Conservation (phyloP, 2,797 vertebrate genomes). For the Eutrigla gurnardus region DNA sequence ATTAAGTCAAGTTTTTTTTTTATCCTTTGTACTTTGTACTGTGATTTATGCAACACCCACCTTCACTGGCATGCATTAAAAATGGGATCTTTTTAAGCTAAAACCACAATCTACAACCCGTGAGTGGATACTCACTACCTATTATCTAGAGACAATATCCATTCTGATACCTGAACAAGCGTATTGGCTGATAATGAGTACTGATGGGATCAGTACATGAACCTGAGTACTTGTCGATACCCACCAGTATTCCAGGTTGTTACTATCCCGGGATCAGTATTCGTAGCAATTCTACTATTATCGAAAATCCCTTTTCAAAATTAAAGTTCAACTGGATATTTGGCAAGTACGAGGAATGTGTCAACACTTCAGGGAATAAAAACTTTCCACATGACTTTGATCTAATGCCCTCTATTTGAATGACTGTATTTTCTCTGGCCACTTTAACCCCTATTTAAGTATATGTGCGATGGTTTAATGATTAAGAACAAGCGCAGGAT, state of each 20-base stretch:
- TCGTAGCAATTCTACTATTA: not conserved
- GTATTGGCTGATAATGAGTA: too few species aligned
- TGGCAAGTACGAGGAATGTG: not conserved
- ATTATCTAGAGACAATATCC: not conserved
- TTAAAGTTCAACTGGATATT: not conserved
- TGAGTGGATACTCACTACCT: not conserved
- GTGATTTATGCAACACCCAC: conserved; percentile 1
- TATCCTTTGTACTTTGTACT: not conserved
- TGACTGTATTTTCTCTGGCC: not conserved
- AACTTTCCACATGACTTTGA: not conserved
- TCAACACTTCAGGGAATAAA: conserved; percentile 3
- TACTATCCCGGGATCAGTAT: too few species aligned
- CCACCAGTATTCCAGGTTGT: too few species aligned
- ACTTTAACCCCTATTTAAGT: not conserved
- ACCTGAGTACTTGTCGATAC: too few species aligned
- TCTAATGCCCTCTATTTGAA: not conserved
- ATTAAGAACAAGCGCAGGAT: not conserved
- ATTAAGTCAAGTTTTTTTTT: conserved; percentile 8
- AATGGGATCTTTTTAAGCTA: not conserved
- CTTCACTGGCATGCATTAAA: not conserved
- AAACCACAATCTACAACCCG: not conserved
- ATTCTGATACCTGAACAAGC: not conserved
- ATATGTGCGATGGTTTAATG: not conserved
- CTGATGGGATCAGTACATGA: too few species aligned
- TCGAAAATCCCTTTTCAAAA: not conserved